Evolutionary conservation across 35 echinoderm and acorn worm genomes (phyloP).

Genomic region (Amphiura filiformis): DNA sequence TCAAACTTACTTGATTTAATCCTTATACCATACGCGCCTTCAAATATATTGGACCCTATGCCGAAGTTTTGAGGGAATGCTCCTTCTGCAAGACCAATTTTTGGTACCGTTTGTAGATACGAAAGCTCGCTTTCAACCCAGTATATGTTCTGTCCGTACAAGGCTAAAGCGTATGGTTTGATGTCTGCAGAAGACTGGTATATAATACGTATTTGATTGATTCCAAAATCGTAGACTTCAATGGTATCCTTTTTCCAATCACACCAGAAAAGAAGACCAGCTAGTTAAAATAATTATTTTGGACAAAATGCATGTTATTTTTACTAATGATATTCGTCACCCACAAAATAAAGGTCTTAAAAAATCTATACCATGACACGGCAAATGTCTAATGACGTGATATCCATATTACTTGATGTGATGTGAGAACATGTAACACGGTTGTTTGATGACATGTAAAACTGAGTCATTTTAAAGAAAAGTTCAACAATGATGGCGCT

Average conservation of each 20-base stretch:
- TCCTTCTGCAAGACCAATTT: background rate
- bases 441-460: background rate
- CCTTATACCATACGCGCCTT: background rate
- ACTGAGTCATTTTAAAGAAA: no score
- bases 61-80: background rate
- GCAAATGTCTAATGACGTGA: background rate
- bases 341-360: background rate
- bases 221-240: background rate
- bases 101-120: background rate
- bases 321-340: background rate
- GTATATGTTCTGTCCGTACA: background rate
- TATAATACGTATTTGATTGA: background rate
- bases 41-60: background rate
- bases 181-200: background rate
- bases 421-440: background rate
- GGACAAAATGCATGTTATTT: background rate
- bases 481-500: no score
- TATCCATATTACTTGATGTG: background rate
- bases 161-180: background rate
- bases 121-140: background rate
- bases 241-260: background rate
- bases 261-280: background rate
- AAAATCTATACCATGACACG: background rate
- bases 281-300: background rate
- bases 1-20: background rate